These are phyloP conservation scores for Diabrotica virgifera DNA, from an alignment of 1,140 invertebrate species.

Conservation along the genomic window DNA sequence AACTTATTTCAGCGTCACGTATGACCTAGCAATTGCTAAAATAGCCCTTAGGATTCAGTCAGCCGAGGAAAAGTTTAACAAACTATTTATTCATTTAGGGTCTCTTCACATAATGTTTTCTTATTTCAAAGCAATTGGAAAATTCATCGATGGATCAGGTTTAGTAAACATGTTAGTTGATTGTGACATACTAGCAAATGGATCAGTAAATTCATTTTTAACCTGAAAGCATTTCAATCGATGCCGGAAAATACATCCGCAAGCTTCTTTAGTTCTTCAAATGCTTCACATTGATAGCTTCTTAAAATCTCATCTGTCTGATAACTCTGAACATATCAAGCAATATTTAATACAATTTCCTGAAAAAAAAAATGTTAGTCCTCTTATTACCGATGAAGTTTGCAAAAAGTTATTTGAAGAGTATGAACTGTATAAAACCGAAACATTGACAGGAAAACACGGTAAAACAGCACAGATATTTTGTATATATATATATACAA, in stretches of 20 bases:
- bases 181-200: constrained; percentile 17
- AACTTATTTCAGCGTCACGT: constrained; percentile 33
- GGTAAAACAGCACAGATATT: constrained; percentile 27
- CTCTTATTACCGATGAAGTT: constrained; percentile 10
- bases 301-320: neutral
- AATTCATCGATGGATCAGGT: constrained; percentile 46
- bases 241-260: constrained; percentile 26
- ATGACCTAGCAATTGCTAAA: constrained; percentile 48
- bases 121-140: constrained; percentile 24
- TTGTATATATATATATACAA: constrained; percentile 16
- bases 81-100: constrained; percentile 37
- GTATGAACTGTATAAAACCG: constrained; percentile 38
- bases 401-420: constrained; percentile 5
- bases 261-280: constrained; percentile 6
- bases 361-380: neutral
- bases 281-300: constrained; percentile 11
- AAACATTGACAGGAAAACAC: constrained; percentile 25
- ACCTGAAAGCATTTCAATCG: constrained; percentile 29
- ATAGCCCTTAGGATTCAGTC: constrained; percentile 43
- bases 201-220: constrained; percentile 24
- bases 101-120: constrained; percentile 20
- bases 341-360: too few relatives aligned
- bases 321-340: constrained; percentile 12
- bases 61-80: constrained; percentile 18
- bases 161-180: constrained; percentile 26